Conservation (phyloP, 2,888 invertebrate species). For the Callyntrura sp. region DNA sequence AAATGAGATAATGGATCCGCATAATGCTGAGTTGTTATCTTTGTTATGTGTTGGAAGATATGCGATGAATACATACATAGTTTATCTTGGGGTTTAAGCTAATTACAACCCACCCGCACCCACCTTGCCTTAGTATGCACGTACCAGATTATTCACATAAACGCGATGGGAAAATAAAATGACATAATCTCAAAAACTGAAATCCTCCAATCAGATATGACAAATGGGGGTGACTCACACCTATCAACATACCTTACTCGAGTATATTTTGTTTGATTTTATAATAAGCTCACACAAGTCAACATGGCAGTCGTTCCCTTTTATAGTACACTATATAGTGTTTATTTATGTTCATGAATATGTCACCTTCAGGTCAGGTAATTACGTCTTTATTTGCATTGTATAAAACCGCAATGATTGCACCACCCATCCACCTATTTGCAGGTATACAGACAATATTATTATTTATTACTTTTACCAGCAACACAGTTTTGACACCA, state of each 20-base stretch:
- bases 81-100: background rate
- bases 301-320: background rate
- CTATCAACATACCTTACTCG: no score
- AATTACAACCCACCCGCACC: background rate
- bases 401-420: no score
- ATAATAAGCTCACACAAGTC: background rate
- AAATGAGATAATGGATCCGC: slow-evolving; percentile 28
- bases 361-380: no score
- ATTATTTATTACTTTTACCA: background rate
- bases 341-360: no score
- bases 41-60: background rate
- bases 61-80: background rate
- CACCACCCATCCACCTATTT: background rate
- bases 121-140: background rate
- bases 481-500: background rate
- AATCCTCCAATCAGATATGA: background rate
- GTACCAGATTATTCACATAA: background rate
- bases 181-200: background rate
- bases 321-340: no score
- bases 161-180: background rate
- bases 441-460: background rate
- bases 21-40: slow-evolving; percentile 10
- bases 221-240: background rate
- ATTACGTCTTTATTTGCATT: no score
- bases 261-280: no score